These are phyloP conservation scores for Hippopotamus amphibius DNA, from an alignment of 2,113 vertebrate species.

Conservation along the genomic window DNA sequence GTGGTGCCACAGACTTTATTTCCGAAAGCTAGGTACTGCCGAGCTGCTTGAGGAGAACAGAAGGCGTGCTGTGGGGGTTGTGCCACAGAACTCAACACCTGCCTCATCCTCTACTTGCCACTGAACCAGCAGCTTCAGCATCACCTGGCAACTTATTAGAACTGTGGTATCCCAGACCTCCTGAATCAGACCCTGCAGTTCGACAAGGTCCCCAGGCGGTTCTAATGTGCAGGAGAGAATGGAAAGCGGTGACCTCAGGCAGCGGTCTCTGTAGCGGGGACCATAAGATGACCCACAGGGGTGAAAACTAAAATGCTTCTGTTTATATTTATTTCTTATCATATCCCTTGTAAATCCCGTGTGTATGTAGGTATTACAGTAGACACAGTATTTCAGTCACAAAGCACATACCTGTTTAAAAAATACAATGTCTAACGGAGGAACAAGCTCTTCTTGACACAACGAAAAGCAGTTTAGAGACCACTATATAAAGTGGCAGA, in stretches of 20 bases:
- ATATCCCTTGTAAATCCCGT: not conserved
- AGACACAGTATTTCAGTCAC: not conserved
- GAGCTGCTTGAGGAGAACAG: not conserved
- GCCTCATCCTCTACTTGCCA: not conserved
- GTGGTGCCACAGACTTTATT: not conserved
- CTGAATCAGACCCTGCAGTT: not conserved
- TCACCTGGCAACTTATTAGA: not conserved
- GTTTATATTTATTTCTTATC: not conserved
- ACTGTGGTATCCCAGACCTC: not conserved
- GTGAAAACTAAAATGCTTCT: not conserved
- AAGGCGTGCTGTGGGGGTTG: not conserved
- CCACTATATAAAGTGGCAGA: not conserved
- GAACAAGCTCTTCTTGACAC: not conserved
- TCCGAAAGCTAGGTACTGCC: not conserved
- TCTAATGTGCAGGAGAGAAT: fast-evolving
- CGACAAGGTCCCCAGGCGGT: not conserved
- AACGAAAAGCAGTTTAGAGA: not conserved
- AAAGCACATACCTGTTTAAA: not conserved
- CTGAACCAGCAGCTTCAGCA: not conserved
- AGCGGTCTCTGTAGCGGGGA: not conserved
- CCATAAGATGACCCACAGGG: too few species aligned
- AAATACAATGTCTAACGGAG: not conserved
- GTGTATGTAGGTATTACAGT: not conserved
- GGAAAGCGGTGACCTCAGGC: not conserved
- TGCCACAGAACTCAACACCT: not conserved